Evolutionary conservation across 2,797 vertebrate species (phyloP).

Genomic region (Prunella strophiata): DNA sequence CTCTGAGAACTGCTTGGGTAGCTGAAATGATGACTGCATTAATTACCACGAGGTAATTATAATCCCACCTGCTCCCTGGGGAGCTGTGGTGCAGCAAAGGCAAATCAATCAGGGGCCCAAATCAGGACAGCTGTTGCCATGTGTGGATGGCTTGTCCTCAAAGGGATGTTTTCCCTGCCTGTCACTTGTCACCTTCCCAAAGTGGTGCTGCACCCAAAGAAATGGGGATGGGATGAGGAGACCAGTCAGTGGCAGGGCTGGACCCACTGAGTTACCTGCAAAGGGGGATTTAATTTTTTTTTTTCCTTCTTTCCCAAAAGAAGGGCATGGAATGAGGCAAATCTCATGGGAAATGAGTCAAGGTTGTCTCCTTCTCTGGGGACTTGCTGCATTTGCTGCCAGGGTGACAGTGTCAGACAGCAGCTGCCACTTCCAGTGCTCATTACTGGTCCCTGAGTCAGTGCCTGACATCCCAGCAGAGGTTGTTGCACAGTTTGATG

Average conservation of each 20-base stretch:
- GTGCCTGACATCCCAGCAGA: background rate
- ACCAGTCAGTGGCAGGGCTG: background rate
- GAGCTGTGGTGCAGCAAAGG: background rate
- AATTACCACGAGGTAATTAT: constrained; percentile 33
- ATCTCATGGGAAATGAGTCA: background rate
- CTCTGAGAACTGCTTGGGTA: background rate
- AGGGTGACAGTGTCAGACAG: constrained; percentile 16
- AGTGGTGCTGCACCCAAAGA: background rate
- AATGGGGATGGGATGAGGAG: background rate
- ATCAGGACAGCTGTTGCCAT: background rate
- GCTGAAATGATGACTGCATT: constrained; percentile 5
- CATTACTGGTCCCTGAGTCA: background rate
- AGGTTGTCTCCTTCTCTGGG: background rate
- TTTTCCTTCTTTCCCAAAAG: background rate
- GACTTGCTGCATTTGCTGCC: background rate
- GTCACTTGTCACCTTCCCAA: background rate
- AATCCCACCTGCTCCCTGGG: background rate
- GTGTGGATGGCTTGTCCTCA: background rate
- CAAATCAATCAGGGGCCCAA: background rate
- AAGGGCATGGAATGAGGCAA: background rate
- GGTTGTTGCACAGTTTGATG: background rate
- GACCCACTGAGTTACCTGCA: background rate
- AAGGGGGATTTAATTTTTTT: background rate
- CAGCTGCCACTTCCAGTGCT: constrained; percentile 19
- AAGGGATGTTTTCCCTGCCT: background rate